Evolutionary conservation across 30 jellyfish, hydroid and myxozoan genomes (phyloP), one percentile per base, ranked within the genome.

Genomic region (Mastigias papua): DNA sequence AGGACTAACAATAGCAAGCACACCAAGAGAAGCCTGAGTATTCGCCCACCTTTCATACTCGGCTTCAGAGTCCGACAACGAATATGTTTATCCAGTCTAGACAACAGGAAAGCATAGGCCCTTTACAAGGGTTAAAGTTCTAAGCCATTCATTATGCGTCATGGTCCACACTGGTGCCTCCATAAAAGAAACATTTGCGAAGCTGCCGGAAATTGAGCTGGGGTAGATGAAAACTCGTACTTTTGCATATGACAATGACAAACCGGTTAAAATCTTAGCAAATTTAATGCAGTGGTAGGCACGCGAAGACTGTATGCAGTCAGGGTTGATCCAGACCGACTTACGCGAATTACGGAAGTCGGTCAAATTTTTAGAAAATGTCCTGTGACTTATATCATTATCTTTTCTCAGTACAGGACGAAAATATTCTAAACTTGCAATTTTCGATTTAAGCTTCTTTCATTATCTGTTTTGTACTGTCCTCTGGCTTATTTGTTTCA

Each of bases 121-220:
- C 10, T 15, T 28, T 69, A 32, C n/a, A 2, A 69, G 32, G 64
- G 33, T 35, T 28, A 69, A 69, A 69, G n/a, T 73, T 49, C 35
- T 69, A 4, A 69, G 84, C 3, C 84, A 69, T 28, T 27, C 27
- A 21, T 13, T 73, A 21, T 27, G 42, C 19, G 7, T 37, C 42
- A 73, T 37, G 68, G 84, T 73, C 2, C 70, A 73, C n/a, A 73
- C 84, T 33, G 69, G 84, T 2, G 84, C 84, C 1, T 33, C 84
- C n/a, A 73, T 73, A 34, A 73, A 73, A 73, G 37, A 73, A 13
- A 73, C 69, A 1, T 73, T 73, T 76, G 87, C n/a, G 23, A 76
- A 76, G 75, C 58, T 76, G 51, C 48, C 21, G 27, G 74, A 23
- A 31, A 60, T 76, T 48, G 29, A 76, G 60, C 50, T 76, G 51